These are phyloP conservation scores for Chrysolina haemoptera DNA, from an alignment of 2,888 invertebrate species.

Conservation along the genomic window DNA sequence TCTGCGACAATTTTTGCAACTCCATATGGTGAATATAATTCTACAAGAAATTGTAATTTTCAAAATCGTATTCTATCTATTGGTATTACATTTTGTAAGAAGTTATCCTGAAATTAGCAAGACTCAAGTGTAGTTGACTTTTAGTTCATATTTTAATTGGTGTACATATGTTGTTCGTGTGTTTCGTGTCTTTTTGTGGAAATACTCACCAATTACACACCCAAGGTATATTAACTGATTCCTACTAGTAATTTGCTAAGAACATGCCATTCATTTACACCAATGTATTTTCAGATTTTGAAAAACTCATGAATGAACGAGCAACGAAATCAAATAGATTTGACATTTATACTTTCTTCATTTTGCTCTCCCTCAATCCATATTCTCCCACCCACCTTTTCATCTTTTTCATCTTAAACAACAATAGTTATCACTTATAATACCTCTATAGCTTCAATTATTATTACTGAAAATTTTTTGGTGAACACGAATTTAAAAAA, in stretches of 20 bases:
- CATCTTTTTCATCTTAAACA: background rate
- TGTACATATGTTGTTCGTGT: constrained; percentile 44
- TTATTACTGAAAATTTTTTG: too few relatives aligned
- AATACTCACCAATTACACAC: constrained; percentile 48
- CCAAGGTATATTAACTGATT: constrained; percentile 26
- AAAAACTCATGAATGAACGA: constrained; percentile 32
- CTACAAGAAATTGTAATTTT: too few relatives aligned
- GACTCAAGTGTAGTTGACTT: too few relatives aligned
- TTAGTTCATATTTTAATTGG: too few relatives aligned
- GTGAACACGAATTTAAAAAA: too few relatives aligned
- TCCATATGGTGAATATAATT: too few relatives aligned
- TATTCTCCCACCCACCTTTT: background rate
- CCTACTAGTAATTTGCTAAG: background rate
- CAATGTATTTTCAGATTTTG: constrained; percentile 40
- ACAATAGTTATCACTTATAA: too few relatives aligned
- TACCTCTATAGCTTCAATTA: too few relatives aligned
- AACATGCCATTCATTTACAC: constrained; percentile 1
- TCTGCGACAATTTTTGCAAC: too few relatives aligned
- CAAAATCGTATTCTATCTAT: too few relatives aligned
- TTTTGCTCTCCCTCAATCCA: background rate
- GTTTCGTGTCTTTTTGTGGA: constrained; percentile 45
- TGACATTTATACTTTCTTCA: background rate
- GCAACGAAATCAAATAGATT: background rate
- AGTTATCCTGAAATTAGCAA: too few relatives aligned
- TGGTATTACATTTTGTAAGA: too few relatives aligned